Percentiles rank a stretch among this genome's conserved stretches.
Evolutionary conservation across 2,888 invertebrate genomes (phyloP).

Genomic region (Callyntrura sp.): DNA sequence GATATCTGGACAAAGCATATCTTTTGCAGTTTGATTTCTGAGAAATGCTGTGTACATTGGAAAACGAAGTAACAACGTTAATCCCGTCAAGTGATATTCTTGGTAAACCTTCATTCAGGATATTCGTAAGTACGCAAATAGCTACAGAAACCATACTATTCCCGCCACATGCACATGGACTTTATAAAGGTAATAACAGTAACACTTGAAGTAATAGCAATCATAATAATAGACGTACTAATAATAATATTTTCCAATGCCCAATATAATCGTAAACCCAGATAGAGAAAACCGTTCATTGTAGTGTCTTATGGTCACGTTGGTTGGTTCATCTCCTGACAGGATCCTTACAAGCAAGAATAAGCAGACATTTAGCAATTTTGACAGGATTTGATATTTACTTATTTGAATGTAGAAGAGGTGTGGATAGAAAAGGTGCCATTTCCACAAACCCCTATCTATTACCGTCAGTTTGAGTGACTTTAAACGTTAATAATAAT

Average conservation of each 20-base stretch:
- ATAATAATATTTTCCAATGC: conserved; percentile 50
- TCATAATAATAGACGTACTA: conserved; percentile 57
- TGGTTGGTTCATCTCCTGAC: background rate
- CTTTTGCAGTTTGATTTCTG: conserved; percentile 20
- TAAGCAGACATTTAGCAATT: background rate
- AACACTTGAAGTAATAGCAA: conserved; percentile 53
- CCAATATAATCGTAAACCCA: conserved; percentile 38
- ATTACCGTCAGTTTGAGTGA: no score
- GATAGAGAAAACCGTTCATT: background rate
- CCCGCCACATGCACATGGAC: background rate
- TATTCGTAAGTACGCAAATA: no score
- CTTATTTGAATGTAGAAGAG: background rate
- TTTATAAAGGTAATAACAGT: conserved; percentile 60
- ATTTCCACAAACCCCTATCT: no score
- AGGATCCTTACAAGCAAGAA: background rate
- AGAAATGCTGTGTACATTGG: background rate
- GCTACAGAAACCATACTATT: background rate
- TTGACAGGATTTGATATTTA: background rate
- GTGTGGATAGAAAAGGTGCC: background rate
- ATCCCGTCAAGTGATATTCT: background rate
- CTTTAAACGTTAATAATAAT: no score
- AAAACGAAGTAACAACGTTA: background rate
- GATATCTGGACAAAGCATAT: background rate
- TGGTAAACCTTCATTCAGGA: no score
- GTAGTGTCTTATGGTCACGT: no score